phyloP scores from a whole-genome alignment of 2,797 vertebrate genomes.

The Cygnus olor region DNA sequence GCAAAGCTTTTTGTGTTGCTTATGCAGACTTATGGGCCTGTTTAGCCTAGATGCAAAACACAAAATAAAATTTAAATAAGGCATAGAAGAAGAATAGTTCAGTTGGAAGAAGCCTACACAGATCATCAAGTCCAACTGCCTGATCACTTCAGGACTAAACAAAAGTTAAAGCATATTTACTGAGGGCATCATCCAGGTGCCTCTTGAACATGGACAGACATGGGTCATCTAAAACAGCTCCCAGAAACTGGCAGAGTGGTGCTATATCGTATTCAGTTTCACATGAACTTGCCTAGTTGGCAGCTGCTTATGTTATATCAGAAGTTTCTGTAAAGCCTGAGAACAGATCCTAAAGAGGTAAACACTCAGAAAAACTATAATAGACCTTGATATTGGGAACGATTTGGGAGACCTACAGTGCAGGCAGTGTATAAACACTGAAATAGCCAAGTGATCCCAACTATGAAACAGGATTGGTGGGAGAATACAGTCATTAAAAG shows the following conservation, averaged over 20 bases:
- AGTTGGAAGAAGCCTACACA: neutral
- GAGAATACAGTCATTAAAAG: neutral
- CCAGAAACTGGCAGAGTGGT: neutral
- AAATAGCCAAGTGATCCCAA: neutral
- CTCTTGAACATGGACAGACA: neutral
- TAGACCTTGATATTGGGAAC: neutral
- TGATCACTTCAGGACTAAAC: neutral
- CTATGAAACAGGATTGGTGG: neutral
- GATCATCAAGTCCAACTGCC: neutral
- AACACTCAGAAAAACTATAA: neutral
- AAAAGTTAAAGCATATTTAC: neutral
- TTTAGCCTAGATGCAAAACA: slow-evolving; percentile 24
- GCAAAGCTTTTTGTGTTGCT: neutral
- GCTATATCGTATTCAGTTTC: neutral
- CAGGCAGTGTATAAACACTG: neutral
- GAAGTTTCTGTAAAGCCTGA: neutral
- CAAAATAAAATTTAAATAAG: neutral
- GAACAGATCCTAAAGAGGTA: neutral
- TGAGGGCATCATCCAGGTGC: neutral
- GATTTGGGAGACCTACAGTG: neutral
- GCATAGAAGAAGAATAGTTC: neutral
- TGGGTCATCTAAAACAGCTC: neutral
- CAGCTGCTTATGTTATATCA: neutral
- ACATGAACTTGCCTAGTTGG: neutral
- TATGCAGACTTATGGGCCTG: neutral